Percentiles rank a stretch among this genome's conserved stretches.
These are phyloP conservation scores for Anguilla rostrata DNA, from an alignment of 2,113 vertebrate genomes.

Conservation along the genomic window DNA sequence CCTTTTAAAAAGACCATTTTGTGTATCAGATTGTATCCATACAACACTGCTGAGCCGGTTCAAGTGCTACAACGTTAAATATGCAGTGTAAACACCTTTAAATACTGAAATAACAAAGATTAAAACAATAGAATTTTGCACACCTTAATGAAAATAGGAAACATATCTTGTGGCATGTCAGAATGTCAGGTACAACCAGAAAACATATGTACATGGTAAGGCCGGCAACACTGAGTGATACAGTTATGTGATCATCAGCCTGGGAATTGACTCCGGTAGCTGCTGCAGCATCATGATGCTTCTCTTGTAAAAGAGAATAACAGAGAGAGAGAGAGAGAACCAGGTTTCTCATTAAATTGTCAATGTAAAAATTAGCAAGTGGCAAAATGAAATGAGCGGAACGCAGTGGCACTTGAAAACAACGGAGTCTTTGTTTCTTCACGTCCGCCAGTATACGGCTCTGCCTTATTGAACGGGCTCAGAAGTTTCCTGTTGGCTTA, in stretches of 20 bases:
- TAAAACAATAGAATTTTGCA: not conserved
- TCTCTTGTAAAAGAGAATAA: not conserved
- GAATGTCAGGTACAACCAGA: not conserved
- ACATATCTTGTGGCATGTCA: too few species aligned
- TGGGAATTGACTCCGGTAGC: not conserved
- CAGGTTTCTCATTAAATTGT: not conserved
- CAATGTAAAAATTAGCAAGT: not conserved
- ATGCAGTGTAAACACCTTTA: not conserved
- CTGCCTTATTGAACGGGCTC: conserved; percentile 32
- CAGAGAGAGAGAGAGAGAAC: too few species aligned
- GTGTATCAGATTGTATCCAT: too few species aligned
- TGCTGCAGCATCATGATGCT: not conserved
- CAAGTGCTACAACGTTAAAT: not conserved
- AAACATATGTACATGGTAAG: too few species aligned
- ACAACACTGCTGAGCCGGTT: not conserved
- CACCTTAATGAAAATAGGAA: not conserved
- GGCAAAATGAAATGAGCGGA: not conserved
- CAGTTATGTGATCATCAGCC: not conserved
- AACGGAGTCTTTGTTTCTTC: conserved; percentile 23
- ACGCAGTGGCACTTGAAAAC: not conserved
- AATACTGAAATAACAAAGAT: not conserved
- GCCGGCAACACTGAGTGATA: not conserved
- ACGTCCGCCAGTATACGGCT: conserved; percentile 19
- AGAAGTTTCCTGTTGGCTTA: conserved; percentile 8
- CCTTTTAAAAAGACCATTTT: too few species aligned